phyloP scores from a whole-genome alignment of 2,888 invertebrate species.

The Trileptium ribeirensis region DNA sequence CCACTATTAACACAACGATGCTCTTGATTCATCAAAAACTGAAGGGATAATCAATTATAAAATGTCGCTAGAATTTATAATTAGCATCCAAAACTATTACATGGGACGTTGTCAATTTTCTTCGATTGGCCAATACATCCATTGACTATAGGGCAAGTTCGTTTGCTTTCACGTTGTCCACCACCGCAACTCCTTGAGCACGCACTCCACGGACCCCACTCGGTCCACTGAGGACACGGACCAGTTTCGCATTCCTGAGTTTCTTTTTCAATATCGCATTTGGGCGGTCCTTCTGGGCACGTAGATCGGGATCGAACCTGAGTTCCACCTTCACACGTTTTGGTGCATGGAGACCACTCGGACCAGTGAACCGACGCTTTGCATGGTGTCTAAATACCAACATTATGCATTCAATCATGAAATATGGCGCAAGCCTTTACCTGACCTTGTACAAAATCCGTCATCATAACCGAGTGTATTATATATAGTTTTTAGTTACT shows the following conservation, averaged over 20 bases:
- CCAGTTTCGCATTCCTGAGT: conserved; percentile 15
- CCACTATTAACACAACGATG: too few relatives aligned
- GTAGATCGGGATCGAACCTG: conserved; percentile 13
- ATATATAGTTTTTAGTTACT: too few relatives aligned
- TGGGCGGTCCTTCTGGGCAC: conserved; percentile 23
- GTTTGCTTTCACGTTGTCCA: not conserved
- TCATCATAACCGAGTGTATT: too few relatives aligned
- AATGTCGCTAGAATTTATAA: too few relatives aligned
- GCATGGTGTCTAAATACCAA: conserved; percentile 20
- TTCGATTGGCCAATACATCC: conserved; percentile 25
- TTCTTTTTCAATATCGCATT: conserved; percentile 21
- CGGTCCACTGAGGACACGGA: conserved; percentile 25
- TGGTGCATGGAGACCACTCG: conserved; percentile 28
- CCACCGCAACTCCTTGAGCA: conserved; percentile 27
- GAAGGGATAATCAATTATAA: too few relatives aligned
- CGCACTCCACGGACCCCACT: conserved; percentile 20
- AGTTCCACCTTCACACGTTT: conserved; percentile 24
- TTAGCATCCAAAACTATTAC: conserved; percentile 15
- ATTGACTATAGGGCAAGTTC: conserved; percentile 20
- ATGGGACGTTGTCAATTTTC: conserved; percentile 19
- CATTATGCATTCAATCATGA: too few relatives aligned
- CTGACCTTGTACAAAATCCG: too few relatives aligned
- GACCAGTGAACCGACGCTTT: conserved; percentile 20
- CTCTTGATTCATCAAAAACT: too few relatives aligned
- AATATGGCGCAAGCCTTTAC: too few relatives aligned